Percentiles rank a stretch among this genome's conserved stretches.
Evolutionary conservation across 1,140 invertebrate genomes (phyloP).

Genomic region (Colletes gigas): DNA sequence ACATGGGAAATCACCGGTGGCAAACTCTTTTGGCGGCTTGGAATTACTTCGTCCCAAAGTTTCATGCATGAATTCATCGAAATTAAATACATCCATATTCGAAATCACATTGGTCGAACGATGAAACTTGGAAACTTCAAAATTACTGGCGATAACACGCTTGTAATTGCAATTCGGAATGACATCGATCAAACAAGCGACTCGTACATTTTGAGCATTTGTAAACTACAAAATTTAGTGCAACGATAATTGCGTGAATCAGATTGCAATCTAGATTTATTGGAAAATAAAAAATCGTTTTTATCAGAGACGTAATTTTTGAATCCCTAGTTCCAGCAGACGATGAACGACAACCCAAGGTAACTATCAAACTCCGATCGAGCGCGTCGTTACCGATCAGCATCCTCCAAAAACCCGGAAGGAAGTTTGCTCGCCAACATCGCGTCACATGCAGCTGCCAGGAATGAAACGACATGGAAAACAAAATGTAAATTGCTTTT

Average conservation of each 20-base stretch:
- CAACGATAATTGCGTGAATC: no score
- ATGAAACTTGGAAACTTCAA: no score
- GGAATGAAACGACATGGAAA: slow-evolving; percentile 49
- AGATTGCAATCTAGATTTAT: no score
- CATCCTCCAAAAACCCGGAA: background rate
- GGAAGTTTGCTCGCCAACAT: slow-evolving; percentile 3
- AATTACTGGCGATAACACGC: no score
- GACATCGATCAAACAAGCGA: no score
- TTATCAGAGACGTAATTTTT: no score
- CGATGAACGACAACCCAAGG: background rate
- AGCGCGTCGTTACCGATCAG: background rate
- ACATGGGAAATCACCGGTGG: slow-evolving; percentile 25
- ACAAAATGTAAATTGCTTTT: slow-evolving; percentile 63
- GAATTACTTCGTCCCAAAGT: slow-evolving; percentile 1
- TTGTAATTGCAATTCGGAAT: no score
- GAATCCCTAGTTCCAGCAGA: background rate
- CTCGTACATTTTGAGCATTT: no score
- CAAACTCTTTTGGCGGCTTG: background rate
- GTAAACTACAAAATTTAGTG: no score
- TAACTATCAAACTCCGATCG: background rate
- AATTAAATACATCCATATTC: no score
- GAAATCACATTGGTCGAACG: no score
- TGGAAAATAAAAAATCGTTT: no score
- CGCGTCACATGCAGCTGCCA: background rate
- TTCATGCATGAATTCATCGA: background rate